These are phyloP conservation scores for Oeneis ivallda DNA, from an alignment of 2,888 invertebrate species.

Conservation along the genomic window DNA sequence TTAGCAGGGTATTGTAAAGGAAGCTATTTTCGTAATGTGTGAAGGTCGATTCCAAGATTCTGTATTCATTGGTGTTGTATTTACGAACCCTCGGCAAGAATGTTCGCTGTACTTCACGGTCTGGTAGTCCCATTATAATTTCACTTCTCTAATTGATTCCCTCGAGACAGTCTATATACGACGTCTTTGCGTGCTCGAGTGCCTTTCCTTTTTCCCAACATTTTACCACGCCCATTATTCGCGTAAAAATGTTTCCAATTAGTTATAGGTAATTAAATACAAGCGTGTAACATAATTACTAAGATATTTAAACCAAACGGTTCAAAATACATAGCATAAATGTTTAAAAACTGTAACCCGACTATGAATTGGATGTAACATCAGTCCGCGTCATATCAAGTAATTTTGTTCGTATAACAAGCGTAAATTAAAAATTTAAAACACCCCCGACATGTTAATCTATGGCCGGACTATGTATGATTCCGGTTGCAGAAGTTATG, in stretches of 20 bases:
- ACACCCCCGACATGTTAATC: too few species aligned
- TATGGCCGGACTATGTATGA: too few species aligned
- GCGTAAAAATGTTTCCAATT: constrained; percentile 1
- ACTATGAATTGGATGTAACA: too few species aligned
- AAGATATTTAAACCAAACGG: not conserved
- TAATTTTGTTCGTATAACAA: too few species aligned
- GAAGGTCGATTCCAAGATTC: constrained; percentile 40
- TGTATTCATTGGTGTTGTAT: constrained; percentile 25
- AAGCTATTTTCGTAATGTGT: constrained; percentile 40
- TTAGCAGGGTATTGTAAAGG: constrained; percentile 36
- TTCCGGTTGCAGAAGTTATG: too few species aligned
- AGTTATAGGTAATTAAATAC: not conserved
- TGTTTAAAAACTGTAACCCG: not conserved
- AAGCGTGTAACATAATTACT: not conserved
- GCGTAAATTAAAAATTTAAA: too few species aligned
- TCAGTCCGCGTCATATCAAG: too few species aligned
- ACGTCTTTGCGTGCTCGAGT: constrained; percentile 18
- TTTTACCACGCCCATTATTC: not conserved
- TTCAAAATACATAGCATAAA: not conserved
- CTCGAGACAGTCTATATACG: constrained; percentile 23
- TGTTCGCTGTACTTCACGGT: constrained; percentile 25
- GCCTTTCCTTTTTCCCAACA: constrained; percentile 6
- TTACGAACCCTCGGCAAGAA: constrained; percentile 19
- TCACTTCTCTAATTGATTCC: constrained; percentile 33
- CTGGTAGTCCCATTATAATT: constrained; percentile 29